Base-by-base conservation (phyloP, 1,140 invertebrate species). In the Holotrichia oblita region DNA sequence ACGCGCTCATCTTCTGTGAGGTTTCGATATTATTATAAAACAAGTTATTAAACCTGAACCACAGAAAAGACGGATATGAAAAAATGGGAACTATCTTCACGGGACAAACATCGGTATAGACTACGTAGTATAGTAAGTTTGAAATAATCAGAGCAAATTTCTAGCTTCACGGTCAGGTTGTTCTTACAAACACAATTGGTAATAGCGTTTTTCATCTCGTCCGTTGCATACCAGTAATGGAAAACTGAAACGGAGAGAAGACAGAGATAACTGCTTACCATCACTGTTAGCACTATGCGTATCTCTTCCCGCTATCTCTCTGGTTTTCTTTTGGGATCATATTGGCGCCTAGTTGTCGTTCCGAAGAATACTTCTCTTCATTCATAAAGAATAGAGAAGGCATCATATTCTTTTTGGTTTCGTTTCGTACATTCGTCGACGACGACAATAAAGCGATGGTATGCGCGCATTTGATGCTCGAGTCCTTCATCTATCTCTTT, bases 341-440 rank as follows among this genome's bases (percentile, higher is more conserved):
- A 69, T 69, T 69, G 61, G 61, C 61, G 61, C 61, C 61, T 69
- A 69, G 20, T 69, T 69, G 61, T 69, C 61, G 61, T 69, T 69
- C 10, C 22, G 61, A 69, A 69, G 61, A 69, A 69, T 69, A 34
- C 61, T 22, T 69, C 61, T 69, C 61, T 69, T 69, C 61, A 69
- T 69, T 69, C 61, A 69, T 69, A 34, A 69, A 69, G 61, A 69
- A 69, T 69, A 27, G 61, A 69, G 61, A 34, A 69, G 61, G 8
- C 61, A 69, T 69, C 61, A 22, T 69, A 20, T 20, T 69, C 61
- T 69, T 69, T 69, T 69, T 69, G 61, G 61, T 69, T 69, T 69
- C 22, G 27, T 69, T 69, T 69, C 61, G 61, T 69, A 22, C 27
- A 69, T 34, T 27, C 61, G 61, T 69, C 61, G 44, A 48, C 61